These are phyloP conservation scores for Pedicia rivosa DNA, from an alignment of 2,888 invertebrate species.

Conservation along the genomic window DNA sequence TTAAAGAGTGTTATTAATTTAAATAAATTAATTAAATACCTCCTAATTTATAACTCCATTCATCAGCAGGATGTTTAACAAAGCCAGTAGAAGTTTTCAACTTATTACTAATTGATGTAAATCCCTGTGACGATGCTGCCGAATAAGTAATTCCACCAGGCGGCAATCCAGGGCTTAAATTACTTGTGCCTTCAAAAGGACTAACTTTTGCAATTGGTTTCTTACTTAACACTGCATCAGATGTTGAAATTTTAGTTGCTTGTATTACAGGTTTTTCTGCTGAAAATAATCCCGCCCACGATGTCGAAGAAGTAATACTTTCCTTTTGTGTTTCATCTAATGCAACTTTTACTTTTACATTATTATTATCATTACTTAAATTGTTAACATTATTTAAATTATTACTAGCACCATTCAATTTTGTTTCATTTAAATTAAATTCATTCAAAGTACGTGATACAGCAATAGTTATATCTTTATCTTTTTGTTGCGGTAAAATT, in stretches of 20 bases:
- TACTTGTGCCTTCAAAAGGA: slow-evolving; percentile 29
- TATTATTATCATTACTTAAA: neutral
- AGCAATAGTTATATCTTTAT: neutral
- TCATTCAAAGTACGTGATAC: slow-evolving; percentile 19
- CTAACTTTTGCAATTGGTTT: slow-evolving; percentile 45
- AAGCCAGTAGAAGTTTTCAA: slow-evolving; percentile 16
- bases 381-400: slow-evolving; percentile 1
- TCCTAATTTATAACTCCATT: no score
- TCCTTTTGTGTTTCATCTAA: neutral
- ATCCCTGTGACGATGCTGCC: slow-evolving; percentile 29
- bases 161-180: slow-evolving; percentile 18
- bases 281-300: slow-evolving; percentile 53
- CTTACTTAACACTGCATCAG: slow-evolving; percentile 18
- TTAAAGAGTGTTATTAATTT: neutral
- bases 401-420: neutral
- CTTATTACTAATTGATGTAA: no score
- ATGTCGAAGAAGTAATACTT: slow-evolving; percentile 22
- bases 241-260: slow-evolving; percentile 12
- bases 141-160: slow-evolving; percentile 28
- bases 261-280: slow-evolving; percentile 16
- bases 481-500: slow-evolving; percentile 5
- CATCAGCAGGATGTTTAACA: no score
- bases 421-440: neutral
- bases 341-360: neutral
- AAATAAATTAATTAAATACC: neutral